Evolutionary conservation across 2,888 invertebrate genomes (phyloP).

Genomic region (Nebria brevicollis): DNA sequence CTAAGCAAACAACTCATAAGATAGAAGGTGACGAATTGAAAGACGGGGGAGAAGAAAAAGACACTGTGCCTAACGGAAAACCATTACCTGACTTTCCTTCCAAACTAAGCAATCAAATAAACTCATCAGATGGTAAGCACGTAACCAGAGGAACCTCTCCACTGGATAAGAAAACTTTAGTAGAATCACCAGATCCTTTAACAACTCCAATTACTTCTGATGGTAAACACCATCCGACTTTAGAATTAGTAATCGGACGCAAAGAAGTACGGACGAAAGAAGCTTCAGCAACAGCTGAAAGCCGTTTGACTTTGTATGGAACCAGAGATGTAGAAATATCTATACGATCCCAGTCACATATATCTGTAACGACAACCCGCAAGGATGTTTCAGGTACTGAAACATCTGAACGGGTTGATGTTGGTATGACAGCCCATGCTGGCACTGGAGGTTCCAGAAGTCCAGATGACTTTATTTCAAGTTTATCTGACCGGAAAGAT

Average conservation of each 20-base stretch:
- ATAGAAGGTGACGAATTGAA: constrained; percentile 58
- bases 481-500: constrained; percentile 54
- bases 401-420: constrained; percentile 64
- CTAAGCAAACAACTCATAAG: constrained; percentile 30
- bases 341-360: constrained; percentile 66
- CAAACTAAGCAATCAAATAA: constrained; percentile 36
- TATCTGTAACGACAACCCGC: constrained; percentile 64
- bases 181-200: constrained; percentile 54
- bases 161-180: constrained; percentile 57
- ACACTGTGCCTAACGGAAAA: constrained; percentile 32
- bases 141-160: constrained; percentile 62
- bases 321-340: constrained; percentile 68
- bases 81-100: constrained; percentile 33
- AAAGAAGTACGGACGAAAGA: constrained; percentile 67
- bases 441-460: constrained; percentile 58
- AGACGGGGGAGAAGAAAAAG: constrained; percentile 56
- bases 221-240: constrained; percentile 57
- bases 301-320: constrained; percentile 65
- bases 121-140: constrained; percentile 48
- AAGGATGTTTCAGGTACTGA: constrained; percentile 62
- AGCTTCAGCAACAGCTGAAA: constrained; percentile 66
- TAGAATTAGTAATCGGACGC: constrained; percentile 66
- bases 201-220: constrained; percentile 51
- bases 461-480: constrained; percentile 52
- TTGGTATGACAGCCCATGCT: constrained; percentile 62